Percentiles rank a stretch among this genome's conserved stretches.
These are phyloP conservation scores for Teleogryllus oceanicus DNA, from an alignment of 2,888 invertebrate genomes.

Conservation along the genomic window DNA sequence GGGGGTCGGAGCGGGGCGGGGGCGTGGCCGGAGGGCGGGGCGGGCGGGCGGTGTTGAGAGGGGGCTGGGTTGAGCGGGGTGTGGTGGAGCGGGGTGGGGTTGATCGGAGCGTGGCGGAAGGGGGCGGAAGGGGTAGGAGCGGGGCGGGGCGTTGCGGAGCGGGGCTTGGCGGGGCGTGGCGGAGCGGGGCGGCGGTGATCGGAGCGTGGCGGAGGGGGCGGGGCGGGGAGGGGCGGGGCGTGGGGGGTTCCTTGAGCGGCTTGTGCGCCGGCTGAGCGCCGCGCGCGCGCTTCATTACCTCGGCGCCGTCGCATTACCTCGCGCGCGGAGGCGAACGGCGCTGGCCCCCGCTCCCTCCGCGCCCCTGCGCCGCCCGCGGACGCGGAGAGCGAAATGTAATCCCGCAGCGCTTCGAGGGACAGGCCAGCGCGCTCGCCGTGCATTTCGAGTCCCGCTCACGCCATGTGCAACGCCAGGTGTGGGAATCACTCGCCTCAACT, in stretches of 20 bases:
- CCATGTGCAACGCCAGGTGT: no score
- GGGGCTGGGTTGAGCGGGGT: background rate
- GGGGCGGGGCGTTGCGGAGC: background rate
- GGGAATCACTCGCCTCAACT: no score
- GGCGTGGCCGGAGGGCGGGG: background rate
- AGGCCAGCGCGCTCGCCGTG: no score
- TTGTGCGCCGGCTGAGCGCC: background rate
- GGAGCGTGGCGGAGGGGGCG: background rate
- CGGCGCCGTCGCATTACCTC: background rate
- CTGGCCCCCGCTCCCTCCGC: no score
- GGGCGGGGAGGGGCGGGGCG: background rate
- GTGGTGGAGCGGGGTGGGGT: background rate
- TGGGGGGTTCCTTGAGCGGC: background rate
- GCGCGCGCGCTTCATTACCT: background rate
- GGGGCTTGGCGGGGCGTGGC: background rate
- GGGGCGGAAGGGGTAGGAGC: accelerated
- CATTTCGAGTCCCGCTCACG: no score
- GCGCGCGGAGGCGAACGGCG: background rate
- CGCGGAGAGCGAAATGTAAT: no score
- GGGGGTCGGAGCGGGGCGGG: background rate
- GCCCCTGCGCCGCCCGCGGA: no score
- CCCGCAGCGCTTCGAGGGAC: no score
- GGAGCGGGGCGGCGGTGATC: background rate
- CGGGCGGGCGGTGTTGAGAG: no score
- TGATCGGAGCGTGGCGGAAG: no score